These are phyloP conservation scores for Abramis brama DNA, from an alignment of 2,113 vertebrate species.

Conservation along the genomic window DNA sequence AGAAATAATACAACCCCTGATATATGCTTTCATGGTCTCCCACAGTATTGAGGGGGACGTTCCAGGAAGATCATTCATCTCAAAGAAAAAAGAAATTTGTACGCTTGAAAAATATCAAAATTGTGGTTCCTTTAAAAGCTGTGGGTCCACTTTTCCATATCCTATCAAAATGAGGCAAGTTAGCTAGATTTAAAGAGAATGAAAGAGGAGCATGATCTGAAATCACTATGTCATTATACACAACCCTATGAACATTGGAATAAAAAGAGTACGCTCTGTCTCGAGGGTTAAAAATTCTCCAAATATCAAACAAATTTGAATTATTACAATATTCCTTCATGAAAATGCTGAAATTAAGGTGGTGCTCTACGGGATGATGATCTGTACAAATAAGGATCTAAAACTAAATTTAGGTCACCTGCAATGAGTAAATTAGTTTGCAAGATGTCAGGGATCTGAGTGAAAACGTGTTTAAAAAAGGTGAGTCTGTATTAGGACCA, in stretches of 20 bases:
- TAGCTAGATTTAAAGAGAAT: background rate
- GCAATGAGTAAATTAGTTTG: background rate
- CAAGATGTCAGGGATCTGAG: background rate
- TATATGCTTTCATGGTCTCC: no score
- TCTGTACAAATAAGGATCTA: background rate
- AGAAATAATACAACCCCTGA: no score
- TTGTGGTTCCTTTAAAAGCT: no score
- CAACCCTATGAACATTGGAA: background rate
- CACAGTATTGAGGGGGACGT: no score
- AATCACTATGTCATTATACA: background rate
- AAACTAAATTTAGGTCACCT: background rate
- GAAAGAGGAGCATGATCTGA: background rate
- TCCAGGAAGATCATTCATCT: no score
- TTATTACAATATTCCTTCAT: background rate
- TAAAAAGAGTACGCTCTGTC: background rate
- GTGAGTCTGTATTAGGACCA: background rate
- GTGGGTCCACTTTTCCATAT: no score
- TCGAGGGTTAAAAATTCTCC: background rate
- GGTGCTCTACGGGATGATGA: background rate
- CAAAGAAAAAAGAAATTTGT: no score
- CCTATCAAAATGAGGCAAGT: no score
- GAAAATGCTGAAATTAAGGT: background rate
- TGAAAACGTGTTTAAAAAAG: background rate
- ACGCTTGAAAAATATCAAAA: no score
- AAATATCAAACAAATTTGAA: background rate